Evolutionary conservation across 2,888 invertebrate species (phyloP), one percentile per base, ranked within the genome.

Genomic region (Hydraecia micacea): DNA sequence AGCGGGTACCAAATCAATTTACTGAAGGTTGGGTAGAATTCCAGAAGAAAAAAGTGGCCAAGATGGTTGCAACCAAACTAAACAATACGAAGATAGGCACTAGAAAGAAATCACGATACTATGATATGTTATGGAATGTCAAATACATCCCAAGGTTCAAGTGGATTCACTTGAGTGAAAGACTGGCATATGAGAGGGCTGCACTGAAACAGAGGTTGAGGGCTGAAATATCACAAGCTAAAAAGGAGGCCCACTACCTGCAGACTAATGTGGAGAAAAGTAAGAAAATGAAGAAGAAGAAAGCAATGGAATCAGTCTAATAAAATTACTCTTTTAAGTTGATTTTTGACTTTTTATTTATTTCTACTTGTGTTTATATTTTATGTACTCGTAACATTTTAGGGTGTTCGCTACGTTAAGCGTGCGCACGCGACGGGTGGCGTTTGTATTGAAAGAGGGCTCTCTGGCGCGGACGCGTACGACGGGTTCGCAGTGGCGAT

Each of bases 21-120:
- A 98, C 98, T 0, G 99, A 99, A 97, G 99, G 99, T 3, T 99
- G 99, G 99, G 97, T 99, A 0, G 99, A 99, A 94, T 99, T 99
- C 94, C 97, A 98, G 91, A 98, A 98, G 88, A 99, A 99, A 94
- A 98, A 97, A 87, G 97, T 98, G 4, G 99, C 99, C 0, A 99
- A 99, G 94, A 97, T 97, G 91, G 98, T 99, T n/a, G 99, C 99
- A 0, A 93, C 95, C 1, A 95, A 97, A 72, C 94, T 99, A n/a
- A 99, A 99, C 92, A 99, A 98, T 91, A 98, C 97, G 75, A 98
- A 98, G 95, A 98, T 99, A 72, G 98, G 98, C 9, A 98, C 98
- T 0, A 98, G 98, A 83, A 99, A 99, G 91, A 98, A 98, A 88
- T 98, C 98, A 32, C 98, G 98, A 88, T 99, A 99, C 93, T 99